Evolutionary conservation across 2,888 invertebrate genomes (phyloP).

Genomic region (Conchocele bisecta): DNA sequence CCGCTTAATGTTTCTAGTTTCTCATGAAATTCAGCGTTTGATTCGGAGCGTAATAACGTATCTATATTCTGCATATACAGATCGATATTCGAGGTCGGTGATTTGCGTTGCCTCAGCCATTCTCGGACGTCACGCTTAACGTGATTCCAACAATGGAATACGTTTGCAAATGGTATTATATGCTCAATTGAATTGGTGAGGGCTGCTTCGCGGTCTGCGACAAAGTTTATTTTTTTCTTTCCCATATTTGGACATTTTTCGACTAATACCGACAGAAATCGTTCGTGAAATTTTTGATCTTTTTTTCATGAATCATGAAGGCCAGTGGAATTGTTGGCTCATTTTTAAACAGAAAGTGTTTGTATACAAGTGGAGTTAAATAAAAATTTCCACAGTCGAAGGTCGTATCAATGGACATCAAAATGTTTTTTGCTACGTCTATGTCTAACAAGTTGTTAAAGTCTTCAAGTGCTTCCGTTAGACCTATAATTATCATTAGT

Average conservation of each 20-base stretch:
- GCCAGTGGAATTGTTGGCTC: conserved; percentile 24
- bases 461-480: conserved; percentile 10
- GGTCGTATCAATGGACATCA: conserved; percentile 27
- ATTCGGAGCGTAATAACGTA: not conserved
- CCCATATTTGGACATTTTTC: conserved; percentile 18
- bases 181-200: conserved; percentile 12
- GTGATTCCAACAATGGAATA: conserved; percentile 16
- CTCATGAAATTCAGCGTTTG: not conserved
- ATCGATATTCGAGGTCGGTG: not conserved
- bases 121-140: not conserved
- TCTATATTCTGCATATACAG: conserved; percentile 1
- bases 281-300: conserved; percentile 28
- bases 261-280: conserved; percentile 3
- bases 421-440: conserved; percentile 2
- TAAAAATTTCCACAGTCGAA: conserved; percentile 31
- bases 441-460: conserved; percentile 23
- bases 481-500: conserved; percentile 15
- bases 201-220: conserved; percentile 16
- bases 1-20: not conserved
- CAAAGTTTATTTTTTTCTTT: conserved; percentile 6
- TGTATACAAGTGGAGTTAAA: conserved; percentile 28
- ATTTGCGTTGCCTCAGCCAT: conserved; percentile 5
- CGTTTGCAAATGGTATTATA: not conserved
- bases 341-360: conserved; percentile 16
- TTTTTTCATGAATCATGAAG: conserved; percentile 33